phyloP scores from a whole-genome alignment of 2,888 invertebrate species.

The Acronicta psi region DNA sequence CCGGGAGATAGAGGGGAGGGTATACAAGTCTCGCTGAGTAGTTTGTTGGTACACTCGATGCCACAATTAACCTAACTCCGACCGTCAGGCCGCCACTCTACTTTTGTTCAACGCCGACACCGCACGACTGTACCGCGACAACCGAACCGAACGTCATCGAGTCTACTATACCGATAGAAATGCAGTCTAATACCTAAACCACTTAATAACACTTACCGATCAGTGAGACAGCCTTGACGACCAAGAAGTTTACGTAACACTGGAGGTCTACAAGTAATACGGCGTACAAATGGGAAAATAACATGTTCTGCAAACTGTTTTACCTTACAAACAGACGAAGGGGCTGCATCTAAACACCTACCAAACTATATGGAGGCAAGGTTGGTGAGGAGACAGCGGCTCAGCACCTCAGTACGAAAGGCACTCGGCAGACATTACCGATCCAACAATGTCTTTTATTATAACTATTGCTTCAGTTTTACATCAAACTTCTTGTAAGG shows the following conservation, averaged over 20 bases:
- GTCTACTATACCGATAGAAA: conserved; percentile 55
- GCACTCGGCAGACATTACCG: conserved; percentile 51
- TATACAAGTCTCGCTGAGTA: conserved; percentile 80
- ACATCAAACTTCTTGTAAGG: conserved; percentile 48
- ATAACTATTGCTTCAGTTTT: conserved; percentile 33
- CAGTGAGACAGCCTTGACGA: conserved; percentile 69
- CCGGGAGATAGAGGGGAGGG: conserved; percentile 39
- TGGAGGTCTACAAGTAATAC: conserved; percentile 17
- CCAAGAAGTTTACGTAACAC: conserved; percentile 51
- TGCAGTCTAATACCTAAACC: conserved; percentile 63
- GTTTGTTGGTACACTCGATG: conserved; percentile 85
- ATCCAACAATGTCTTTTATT: conserved; percentile 32
- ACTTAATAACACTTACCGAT: conserved; percentile 61
- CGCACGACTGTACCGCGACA: conserved; percentile 54
- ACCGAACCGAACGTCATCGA: conserved; percentile 61
- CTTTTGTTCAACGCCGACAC: conserved; percentile 77
- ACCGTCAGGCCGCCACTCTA: conserved; percentile 61
- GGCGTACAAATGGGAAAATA: conserved; percentile 2
- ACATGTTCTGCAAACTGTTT: conserved; percentile 8
- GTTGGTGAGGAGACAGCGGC: conserved; percentile 32
- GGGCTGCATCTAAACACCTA: conserved; percentile 13
- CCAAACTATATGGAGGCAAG: conserved; percentile 20
- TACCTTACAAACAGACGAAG: conserved; percentile 5
- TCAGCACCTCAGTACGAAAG: conserved; percentile 51
- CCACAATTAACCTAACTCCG: conserved; percentile 79